Percentiles rank a stretch among this genome's conserved stretches.
These are phyloP conservation scores for Halocynthia aurantium DNA, from an alignment of 23 tunicate genomes.

Conservation along the genomic window DNA sequence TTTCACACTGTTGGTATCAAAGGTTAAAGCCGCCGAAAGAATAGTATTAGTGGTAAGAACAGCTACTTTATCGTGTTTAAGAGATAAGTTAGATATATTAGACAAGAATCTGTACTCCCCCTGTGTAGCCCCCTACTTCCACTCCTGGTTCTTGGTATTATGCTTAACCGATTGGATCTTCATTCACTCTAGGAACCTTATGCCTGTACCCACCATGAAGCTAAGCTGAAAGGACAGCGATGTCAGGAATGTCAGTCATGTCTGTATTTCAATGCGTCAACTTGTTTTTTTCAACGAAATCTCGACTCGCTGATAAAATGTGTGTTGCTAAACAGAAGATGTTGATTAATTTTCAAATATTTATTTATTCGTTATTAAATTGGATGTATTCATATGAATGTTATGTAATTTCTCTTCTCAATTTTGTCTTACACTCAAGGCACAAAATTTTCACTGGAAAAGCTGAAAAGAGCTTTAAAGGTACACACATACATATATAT, in stretches of 20 bases:
- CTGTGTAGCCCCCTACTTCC: background rate
- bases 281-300: slow-evolving; percentile 62
- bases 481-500: background rate
- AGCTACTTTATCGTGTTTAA: background rate
- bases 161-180: background rate
- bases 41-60: slow-evolving; percentile 34
- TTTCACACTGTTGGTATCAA: slow-evolving; percentile 29
- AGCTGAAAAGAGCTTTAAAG: slow-evolving; percentile 4
- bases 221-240: slow-evolving; percentile 68
- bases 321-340: slow-evolving; percentile 3
- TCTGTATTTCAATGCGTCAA: slow-evolving; percentile 53
- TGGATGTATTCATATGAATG: background rate
- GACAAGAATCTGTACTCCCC: background rate
- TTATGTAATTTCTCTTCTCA: background rate
- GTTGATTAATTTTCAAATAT: background rate
- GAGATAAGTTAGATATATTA: background rate
- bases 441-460: slow-evolving; percentile 22
- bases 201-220: slow-evolving; percentile 75
- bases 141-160: slow-evolving; percentile 1
- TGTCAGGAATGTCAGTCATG: slow-evolving; percentile 85
- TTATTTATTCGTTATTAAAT: background rate
- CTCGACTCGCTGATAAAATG: slow-evolving; percentile 77
- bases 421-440: background rate
- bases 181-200: slow-evolving; percentile 54
- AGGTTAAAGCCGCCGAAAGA: slow-evolving; percentile 46